Conservation (phyloP, 64 coral and sea anemone genomes). For the Actinia equina region DNA sequence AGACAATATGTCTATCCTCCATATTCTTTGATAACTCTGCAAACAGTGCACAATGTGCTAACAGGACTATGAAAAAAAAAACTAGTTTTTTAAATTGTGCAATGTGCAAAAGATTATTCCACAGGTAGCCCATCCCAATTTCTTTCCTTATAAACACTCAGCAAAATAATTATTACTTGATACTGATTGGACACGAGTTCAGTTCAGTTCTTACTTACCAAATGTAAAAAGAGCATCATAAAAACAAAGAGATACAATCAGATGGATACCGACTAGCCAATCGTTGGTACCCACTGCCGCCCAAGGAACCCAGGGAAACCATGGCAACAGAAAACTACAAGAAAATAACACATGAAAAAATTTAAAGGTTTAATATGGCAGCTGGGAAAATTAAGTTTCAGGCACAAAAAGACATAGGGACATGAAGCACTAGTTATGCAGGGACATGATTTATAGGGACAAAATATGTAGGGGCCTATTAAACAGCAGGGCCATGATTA, state of each 20-base stretch:
- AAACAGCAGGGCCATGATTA: too few relatives aligned
- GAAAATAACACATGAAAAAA: constrained; percentile 8
- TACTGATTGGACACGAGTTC: not conserved
- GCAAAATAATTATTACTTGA: too few relatives aligned
- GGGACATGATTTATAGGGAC: too few relatives aligned
- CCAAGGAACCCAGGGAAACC: constrained; percentile 75
- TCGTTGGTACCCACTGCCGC: constrained; percentile 42
- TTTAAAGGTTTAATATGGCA: too few relatives aligned
- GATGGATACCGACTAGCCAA: constrained; percentile 93
- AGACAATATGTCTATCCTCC: constrained; percentile 69
- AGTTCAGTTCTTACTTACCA: constrained; percentile 46
- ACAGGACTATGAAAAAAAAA: constrained; percentile 39
- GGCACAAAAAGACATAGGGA: too few relatives aligned
- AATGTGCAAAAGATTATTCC: too few relatives aligned
- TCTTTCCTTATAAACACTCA: too few relatives aligned
- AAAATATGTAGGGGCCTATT: too few relatives aligned
- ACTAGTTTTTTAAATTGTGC: not conserved
- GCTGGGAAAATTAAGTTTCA: too few relatives aligned
- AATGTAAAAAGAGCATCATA: constrained; percentile 95
- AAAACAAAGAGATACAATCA: constrained; percentile 87
- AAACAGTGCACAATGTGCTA: constrained; percentile 90
- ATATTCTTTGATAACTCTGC: constrained; percentile 74
- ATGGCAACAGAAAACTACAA: constrained; percentile 78
- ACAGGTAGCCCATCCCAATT: too few relatives aligned
- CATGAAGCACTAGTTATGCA: too few relatives aligned